Evolutionary conservation across 2,888 invertebrate genomes (phyloP).

Genomic region (Adelphocoris suturalis): DNA sequence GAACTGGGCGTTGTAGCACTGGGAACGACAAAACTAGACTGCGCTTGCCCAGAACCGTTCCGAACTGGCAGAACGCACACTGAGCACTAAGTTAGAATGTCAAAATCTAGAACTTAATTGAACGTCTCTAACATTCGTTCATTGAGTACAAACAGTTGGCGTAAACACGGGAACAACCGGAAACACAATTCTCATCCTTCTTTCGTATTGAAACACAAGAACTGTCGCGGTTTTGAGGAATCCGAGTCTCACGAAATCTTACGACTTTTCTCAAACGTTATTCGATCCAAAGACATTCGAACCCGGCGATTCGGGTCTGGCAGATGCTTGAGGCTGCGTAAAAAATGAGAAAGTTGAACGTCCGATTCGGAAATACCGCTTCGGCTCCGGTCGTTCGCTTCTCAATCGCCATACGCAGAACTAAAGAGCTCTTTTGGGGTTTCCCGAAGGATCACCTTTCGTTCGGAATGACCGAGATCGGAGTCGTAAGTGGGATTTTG

Average conservation of each 20-base stretch:
- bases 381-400: neutral
- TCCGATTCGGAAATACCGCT: conserved; percentile 26
- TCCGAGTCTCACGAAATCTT: neutral
- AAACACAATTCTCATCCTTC: neutral
- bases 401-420: too few species aligned
- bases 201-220: neutral
- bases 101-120: too few species aligned
- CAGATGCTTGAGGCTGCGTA: neutral
- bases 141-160: too few species aligned
- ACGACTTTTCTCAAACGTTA: neutral
- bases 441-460: conserved; percentile 8
- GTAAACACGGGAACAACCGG: neutral
- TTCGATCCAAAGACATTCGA: conserved; percentile 5
- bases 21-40: too few species aligned
- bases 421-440: neutral
- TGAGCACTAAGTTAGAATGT: too few species aligned
- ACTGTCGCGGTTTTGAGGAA: neutral
- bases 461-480: neutral
- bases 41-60: too few species aligned
- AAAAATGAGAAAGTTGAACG: conserved; percentile 39
- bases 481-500: neutral
- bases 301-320: neutral
- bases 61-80: too few species aligned
- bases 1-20: too few species aligned
- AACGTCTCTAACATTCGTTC: too few species aligned